These are phyloP conservation scores for Rhabdomys pumilio DNA, from an alignment of 2,797 vertebrate genomes.

Conservation along the genomic window DNA sequence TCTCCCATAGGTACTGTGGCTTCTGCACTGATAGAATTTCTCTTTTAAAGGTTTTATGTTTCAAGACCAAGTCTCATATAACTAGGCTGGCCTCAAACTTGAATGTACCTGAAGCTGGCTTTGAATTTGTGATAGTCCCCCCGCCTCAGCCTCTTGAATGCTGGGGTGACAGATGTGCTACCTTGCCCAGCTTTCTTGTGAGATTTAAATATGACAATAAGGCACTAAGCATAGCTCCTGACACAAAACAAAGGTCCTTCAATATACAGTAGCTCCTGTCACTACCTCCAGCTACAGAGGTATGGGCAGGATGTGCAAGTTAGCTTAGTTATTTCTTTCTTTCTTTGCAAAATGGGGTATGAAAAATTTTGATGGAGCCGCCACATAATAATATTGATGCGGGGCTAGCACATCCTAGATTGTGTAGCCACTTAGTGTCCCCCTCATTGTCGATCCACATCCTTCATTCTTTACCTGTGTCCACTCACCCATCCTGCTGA, in stretches of 20 bases:
- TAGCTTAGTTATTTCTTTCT: not conserved
- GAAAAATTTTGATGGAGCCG: not conserved
- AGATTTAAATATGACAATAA: not conserved
- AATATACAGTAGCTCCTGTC: not conserved
- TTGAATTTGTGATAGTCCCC: not conserved
- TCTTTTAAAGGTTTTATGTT: not conserved
- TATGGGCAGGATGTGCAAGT: not conserved
- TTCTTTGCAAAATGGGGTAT: not conserved
- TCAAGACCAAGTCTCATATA: not conserved
- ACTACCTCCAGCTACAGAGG: accelerated
- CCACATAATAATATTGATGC: too few species aligned
- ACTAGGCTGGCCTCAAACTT: not conserved
- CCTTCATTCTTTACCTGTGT: not conserved
- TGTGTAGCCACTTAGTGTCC: not conserved
- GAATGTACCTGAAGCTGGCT: not conserved
- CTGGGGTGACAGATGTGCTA: not conserved
- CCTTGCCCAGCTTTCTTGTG: not conserved
- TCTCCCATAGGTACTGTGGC: not conserved
- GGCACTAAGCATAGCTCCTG: not conserved
- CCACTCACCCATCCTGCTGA: not conserved
- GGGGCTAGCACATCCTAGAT: not conserved
- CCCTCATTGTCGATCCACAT: not conserved
- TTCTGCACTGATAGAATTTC: not conserved
- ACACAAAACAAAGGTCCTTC: not conserved
- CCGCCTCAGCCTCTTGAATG: not conserved